Base-by-base conservation (phyloP, 2,888 invertebrate species). In the Blastobasis lacticolella region DNA sequence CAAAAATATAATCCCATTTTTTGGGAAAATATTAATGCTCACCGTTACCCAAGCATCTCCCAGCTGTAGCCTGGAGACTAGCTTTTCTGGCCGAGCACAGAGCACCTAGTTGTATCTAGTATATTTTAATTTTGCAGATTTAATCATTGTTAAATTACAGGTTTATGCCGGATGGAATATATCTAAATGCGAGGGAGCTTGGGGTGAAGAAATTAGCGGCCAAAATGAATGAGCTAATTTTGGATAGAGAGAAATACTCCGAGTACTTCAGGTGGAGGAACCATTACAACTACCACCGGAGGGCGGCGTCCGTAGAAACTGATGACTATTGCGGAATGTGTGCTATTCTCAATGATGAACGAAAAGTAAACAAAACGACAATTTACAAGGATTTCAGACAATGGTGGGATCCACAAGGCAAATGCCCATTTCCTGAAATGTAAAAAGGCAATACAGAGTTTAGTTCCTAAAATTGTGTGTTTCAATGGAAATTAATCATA, bases 261-360 rank as follows among this genome's bases (percentile, higher is more conserved):
- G 62, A 79, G 37, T 85, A 73, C 59, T 87, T 87, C 55, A 72
- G 59, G 55, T 87, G 86, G 86, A 74, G 63, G 49, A 82, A 77
- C 37, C 73, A 86, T 56, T 88, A 87, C 53, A 66, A 68, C 0
- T 87, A 73, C 48, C 64, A 81, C 49, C 62, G 55, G 46, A 74
- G 73, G 45, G 53, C 51, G 23, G 74, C 72, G 4, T 69, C 60
- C 36, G 23, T 61, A 6, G 78, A 81, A 42, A 84, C 81, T 0
- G 72, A 86, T 48, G 83, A 83, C 48, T 80, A 83, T 50, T 87
- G 87, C 56, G 64, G 66, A 36, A 74, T 87, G 54, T 87, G 86
- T 58, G 66, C 71, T 4, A 55, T 80, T 23, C 59, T 86, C 0
- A 81, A 81, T 48, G 63, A 85, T 45, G 64, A 77, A 2, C 57